Percentiles rank a stretch among this genome's conserved stretches.
Conservation (phyloP, 2,797 vertebrate species). For the Glossophaga mutica region DNA sequence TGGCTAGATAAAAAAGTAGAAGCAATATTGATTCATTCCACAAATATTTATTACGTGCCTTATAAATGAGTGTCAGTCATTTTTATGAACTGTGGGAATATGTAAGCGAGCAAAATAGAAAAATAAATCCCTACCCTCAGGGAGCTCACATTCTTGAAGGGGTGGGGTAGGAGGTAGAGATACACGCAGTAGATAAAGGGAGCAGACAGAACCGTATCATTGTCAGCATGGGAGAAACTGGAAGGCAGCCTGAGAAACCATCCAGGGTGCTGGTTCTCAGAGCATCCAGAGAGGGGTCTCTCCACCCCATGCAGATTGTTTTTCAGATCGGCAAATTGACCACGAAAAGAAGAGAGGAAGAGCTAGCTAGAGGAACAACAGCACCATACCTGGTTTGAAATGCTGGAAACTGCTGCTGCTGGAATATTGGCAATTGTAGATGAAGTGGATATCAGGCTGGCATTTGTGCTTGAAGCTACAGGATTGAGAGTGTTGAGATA, state of each 20-base stretch:
- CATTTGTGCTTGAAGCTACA: slow-evolving; percentile 83
- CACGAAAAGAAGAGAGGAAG: not conserved
- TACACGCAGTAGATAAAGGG: not conserved
- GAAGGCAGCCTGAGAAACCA: not conserved
- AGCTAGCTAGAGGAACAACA: not conserved
- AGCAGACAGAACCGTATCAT: not conserved
- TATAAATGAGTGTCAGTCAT: not conserved
- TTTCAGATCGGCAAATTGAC: not conserved
- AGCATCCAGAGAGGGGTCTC: not conserved
- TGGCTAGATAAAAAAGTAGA: not conserved
- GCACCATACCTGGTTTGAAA: slow-evolving; percentile 84
- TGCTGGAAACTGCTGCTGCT: slow-evolving; percentile 83
- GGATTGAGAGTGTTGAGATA: slow-evolving; percentile 54
- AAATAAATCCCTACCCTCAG: not conserved
- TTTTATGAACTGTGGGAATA: slow-evolving; percentile 31
- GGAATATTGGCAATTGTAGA: slow-evolving; percentile 84
- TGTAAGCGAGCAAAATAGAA: slow-evolving; percentile 34
- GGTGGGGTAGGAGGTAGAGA: not conserved
- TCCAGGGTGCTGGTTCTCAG: not conserved
- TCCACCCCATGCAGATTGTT: not conserved
- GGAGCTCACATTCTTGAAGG: not conserved
- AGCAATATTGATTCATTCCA: not conserved
- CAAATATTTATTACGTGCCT: not conserved
- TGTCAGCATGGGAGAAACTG: not conserved
- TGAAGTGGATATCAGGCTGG: slow-evolving; percentile 82